Base-by-base conservation (phyloP, 2,113 vertebrate genomes). In the Spilogale gracilis region DNA sequence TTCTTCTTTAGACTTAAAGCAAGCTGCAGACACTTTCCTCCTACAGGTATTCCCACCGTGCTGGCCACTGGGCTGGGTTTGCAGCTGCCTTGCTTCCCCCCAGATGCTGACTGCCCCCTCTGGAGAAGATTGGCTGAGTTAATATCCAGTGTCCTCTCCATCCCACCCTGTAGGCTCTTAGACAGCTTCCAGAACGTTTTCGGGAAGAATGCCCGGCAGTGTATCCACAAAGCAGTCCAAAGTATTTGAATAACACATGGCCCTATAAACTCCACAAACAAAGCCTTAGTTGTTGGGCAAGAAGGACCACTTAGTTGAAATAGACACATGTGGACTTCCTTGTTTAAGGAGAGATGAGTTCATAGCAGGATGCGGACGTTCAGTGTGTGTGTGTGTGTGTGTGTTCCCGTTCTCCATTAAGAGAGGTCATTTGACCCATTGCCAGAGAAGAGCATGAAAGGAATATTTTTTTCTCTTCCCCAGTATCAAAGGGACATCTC, bases 171-270 rank as follows among this genome's bases (percentile, higher is more conserved):
- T 27, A 94, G 25, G 61, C 21, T 90, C 32, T 89, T 82, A 67
- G 30, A 91, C 61, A 97, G 30, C 10, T 89, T 95, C 91, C 54
- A 61, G 56, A 93, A 86, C 69, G 11, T 78, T 94, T 96, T 89
- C 69, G 63, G 58, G 79, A 25, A 86, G 82, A 93, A 89, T 83
- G 23, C 3, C 83, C 9, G 78, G 94, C 82, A 94, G 58, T 61
- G 13, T 95, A 86, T 91, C 43, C 73, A 73, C 80, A 89, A 96
- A 96, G 48, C 71, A 97, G n/a, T 23, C 76, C 27, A 50, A 95
- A 94, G 23, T 71, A 96, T 96, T 91, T 97, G 85, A 96, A 76
- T 91, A 97, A 91, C 76, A 93, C 56, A 91, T 27, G 27, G 11
- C 80, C 43, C 58, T 88, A 50, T 86, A 89, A 92, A 82, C 54